phyloP scores from a whole-genome alignment of 2,113 vertebrate genomes.

The Cololabis saira region DNA sequence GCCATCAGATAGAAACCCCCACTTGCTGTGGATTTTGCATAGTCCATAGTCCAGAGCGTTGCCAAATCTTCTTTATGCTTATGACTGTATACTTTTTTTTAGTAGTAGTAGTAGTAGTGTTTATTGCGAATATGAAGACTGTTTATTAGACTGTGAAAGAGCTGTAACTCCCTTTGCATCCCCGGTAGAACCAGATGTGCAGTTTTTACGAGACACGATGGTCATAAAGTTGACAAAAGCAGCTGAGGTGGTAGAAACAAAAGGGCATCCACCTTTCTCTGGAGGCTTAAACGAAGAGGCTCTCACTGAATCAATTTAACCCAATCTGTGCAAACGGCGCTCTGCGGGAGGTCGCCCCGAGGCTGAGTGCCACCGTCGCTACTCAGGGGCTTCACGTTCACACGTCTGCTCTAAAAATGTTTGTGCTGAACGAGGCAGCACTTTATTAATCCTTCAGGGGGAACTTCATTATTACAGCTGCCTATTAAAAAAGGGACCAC shows the following conservation, averaged over 20 bases:
- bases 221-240: neutral
- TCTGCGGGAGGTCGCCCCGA: neutral
- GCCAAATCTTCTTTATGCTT: too few species aligned
- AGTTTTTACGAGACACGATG: neutral
- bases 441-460: too few species aligned
- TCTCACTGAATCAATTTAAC: neutral
- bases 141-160: too few species aligned
- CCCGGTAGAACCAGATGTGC: neutral
- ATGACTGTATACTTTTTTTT: too few species aligned
- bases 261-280: neutral
- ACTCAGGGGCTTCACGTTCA: neutral
- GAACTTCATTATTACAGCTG: too few species aligned
- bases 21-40: too few species aligned
- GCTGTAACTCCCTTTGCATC: neutral
- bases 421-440: too few species aligned
- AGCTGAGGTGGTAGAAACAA: neutral
- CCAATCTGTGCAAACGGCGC: neutral
- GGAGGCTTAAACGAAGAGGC: neutral
- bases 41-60: too few species aligned
- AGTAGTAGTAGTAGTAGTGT: too few species aligned
- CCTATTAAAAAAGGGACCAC: too few species aligned
- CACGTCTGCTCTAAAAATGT: neutral
- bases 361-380: neutral
- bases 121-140: too few species aligned
- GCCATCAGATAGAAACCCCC: too few species aligned